Conservation (phyloP, 30 jellyfish, hydroid and myxozoan genomes). For the Cassiopea xamachana region DNA sequence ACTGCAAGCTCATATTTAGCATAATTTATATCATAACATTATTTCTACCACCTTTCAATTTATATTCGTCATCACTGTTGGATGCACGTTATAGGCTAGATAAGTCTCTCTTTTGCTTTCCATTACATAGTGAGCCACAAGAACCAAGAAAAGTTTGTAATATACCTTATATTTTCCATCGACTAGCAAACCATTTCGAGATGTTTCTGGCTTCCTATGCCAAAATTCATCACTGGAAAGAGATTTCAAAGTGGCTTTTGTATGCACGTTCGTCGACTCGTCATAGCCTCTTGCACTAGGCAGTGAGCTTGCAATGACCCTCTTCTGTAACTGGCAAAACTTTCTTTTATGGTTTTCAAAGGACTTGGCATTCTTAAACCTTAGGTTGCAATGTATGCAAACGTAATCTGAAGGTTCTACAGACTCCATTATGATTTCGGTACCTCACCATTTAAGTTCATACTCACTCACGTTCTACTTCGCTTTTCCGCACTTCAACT, state of each 20-base stretch:
- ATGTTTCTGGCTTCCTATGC: not conserved
- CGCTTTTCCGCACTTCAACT: too few species aligned
- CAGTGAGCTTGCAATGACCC: not conserved
- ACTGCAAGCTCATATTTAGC: too few species aligned
- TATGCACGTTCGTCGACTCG: conserved; percentile 5
- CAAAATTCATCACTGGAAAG: conserved; percentile 5
- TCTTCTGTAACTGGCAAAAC: conserved; percentile 57
- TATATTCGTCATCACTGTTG: too few species aligned
- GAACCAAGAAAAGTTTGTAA: not conserved
- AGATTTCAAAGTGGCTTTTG: conserved; percentile 9
- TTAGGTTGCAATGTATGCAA: conserved; percentile 67
- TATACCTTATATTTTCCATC: not conserved
- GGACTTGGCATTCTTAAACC: conserved; percentile 63
- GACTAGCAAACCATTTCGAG: not conserved
- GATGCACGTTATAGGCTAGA: too few species aligned
- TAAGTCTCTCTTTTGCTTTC: too few species aligned
- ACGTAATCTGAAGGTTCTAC: conserved; percentile 68
- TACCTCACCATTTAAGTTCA: not conserved
- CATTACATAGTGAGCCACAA: too few species aligned
- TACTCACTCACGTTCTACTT: not conserved
- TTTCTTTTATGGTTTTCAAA: conserved; percentile 72
- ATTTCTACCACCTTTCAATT: too few species aligned
- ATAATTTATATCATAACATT: too few species aligned
- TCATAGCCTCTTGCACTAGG: not conserved
- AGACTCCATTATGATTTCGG: conserved; percentile 15